Conservation (phyloP, 2,888 invertebrate genomes). For the Parascotia fuliginaria region DNA sequence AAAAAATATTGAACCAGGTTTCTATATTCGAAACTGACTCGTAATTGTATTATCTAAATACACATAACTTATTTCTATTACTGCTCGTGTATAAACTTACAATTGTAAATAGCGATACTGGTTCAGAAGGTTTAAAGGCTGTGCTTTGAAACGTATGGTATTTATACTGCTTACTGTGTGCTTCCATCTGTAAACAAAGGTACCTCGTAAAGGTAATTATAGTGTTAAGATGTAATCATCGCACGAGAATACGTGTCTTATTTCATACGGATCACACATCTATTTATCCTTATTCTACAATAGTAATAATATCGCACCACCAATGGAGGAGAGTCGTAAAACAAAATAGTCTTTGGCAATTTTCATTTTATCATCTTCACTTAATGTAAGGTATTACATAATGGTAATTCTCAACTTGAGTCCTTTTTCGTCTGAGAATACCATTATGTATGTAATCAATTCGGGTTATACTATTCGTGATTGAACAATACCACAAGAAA, state of each 20-base stretch:
- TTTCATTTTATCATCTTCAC: no score
- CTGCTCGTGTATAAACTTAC: neutral
- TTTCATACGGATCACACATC: conserved; percentile 56
- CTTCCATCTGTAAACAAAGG: conserved; percentile 38
- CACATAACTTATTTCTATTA: neutral
- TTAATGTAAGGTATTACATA: no score
- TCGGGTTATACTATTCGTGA: conserved; percentile 37
- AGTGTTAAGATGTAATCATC: conserved; percentile 60
- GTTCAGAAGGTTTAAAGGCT: neutral
- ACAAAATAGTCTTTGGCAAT: no score
- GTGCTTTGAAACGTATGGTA: neutral
- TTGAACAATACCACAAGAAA: conserved; percentile 34
- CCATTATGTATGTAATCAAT: conserved; percentile 58
- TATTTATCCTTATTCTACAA: conserved; percentile 31
- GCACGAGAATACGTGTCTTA: conserved; percentile 52
- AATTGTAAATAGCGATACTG: neutral
- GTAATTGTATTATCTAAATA: neutral
- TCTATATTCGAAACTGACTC: neutral
- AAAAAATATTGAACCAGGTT: no score
- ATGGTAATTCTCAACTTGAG: no score
- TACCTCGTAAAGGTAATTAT: conserved; percentile 54
- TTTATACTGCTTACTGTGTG: conserved; percentile 17
- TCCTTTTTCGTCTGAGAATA: no score
- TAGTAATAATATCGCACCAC: conserved; percentile 48
- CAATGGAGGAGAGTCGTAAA: no score